Evolutionary conservation across 1,140 invertebrate genomes (phyloP).

Genomic region (Lordiphosa stackelbergi): DNA sequence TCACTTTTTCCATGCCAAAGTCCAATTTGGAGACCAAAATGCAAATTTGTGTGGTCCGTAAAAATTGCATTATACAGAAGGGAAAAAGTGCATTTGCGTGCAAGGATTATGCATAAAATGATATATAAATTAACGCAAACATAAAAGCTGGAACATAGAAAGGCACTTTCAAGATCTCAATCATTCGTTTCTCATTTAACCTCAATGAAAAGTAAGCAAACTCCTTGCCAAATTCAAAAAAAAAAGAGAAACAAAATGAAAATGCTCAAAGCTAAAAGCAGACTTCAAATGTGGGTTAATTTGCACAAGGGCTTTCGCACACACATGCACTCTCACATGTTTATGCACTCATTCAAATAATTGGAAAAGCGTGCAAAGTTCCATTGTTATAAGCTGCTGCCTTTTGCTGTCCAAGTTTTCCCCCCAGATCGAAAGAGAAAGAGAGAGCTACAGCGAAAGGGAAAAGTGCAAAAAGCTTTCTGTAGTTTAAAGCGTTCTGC

Average conservation of each 20-base stretch:
- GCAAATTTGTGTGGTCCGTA: slow-evolving; percentile 35
- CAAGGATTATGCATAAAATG: slow-evolving; percentile 52
- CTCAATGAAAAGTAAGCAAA: slow-evolving; percentile 48
- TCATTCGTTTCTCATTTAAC: slow-evolving; percentile 22
- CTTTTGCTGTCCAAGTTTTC: slow-evolving; percentile 41
- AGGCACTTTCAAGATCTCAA: slow-evolving; percentile 36
- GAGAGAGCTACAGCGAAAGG: slow-evolving; percentile 5
- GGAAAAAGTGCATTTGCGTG: slow-evolving; percentile 45
- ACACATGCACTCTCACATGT: background rate
- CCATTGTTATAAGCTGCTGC: slow-evolving; percentile 59
- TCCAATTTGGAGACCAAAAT: slow-evolving; percentile 49
- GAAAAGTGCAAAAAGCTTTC: slow-evolving; percentile 39
- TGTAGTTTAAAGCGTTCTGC: slow-evolving; percentile 56
- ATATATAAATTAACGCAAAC: slow-evolving; percentile 23
- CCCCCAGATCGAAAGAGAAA: background rate
- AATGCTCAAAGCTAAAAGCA: slow-evolving; percentile 50
- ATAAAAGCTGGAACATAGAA: slow-evolving; percentile 27
- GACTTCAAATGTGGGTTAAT: slow-evolving; percentile 64
- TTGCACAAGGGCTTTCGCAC: slow-evolving; percentile 47
- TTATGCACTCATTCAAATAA: slow-evolving; percentile 35
- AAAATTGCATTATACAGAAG: slow-evolving; percentile 1
- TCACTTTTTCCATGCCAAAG: slow-evolving; percentile 16
- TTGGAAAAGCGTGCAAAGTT: slow-evolving; percentile 60
- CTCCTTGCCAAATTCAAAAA: slow-evolving; percentile 22
- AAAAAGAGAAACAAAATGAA: slow-evolving; percentile 28